A percentile compares a stretch with the other conserved stretches of the same genome.
phyloP scores from a whole-genome alignment of 1,140 invertebrate genomes.

The Dermatophagoides farinae region DNA sequence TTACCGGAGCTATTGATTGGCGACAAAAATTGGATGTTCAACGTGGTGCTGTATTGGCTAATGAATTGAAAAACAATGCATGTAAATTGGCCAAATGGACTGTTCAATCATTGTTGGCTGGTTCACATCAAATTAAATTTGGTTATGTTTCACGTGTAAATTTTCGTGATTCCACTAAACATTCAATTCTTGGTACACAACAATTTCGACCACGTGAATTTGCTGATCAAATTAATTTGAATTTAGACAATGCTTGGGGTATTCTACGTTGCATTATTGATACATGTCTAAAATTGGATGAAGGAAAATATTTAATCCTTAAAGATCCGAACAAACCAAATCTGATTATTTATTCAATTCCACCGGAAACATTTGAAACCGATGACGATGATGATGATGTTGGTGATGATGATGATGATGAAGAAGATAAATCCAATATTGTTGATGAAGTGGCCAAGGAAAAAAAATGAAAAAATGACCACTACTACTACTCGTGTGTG shows the following conservation, averaged over 20 bases:
- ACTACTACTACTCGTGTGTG: too few relatives aligned
- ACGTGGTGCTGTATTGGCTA: constrained; percentile 88
- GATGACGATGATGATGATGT: constrained; percentile 79
- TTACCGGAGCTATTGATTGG: constrained; percentile 85
- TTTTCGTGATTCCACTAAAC: constrained; percentile 78
- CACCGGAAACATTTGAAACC: constrained; percentile 94
- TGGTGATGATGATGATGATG: constrained; percentile 35
- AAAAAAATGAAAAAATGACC: neutral
- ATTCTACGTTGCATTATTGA: constrained; percentile 95
- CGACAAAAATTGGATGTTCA: constrained; percentile 90
- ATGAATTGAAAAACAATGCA: constrained; percentile 93
- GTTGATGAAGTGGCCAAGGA: neutral
- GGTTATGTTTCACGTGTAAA: constrained; percentile 90
- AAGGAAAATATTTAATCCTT: constrained; percentile 92
- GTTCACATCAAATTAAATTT: constrained; percentile 93
- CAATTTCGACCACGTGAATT: constrained; percentile 97
- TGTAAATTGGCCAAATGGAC: constrained; percentile 99
- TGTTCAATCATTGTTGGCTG: constrained; percentile 79
- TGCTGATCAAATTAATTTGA: constrained; percentile 93
- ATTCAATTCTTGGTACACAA: constrained; percentile 92
- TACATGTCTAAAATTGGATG: constrained; percentile 89
- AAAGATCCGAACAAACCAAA: constrained; percentile 98
- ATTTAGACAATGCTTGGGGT: constrained; percentile 99
- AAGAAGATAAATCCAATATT: neutral
- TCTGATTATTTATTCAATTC: constrained; percentile 87